phyloP scores from a whole-genome alignment of 1,140 invertebrate genomes.

The Papilio dardanus region DNA sequence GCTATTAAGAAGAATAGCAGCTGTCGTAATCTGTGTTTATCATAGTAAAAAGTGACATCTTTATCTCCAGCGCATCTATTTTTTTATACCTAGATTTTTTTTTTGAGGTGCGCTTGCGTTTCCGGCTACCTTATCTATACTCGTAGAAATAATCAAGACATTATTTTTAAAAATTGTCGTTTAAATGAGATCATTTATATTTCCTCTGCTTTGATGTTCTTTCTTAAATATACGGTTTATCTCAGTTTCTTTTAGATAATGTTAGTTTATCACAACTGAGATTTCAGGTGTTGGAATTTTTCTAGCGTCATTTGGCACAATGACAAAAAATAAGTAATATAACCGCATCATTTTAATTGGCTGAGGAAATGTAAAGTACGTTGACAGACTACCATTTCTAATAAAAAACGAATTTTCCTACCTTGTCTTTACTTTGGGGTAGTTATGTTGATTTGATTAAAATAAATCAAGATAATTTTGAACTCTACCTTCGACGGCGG shows the following conservation, averaged over 20 bases:
- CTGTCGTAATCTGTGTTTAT: background rate
- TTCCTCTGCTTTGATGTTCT: background rate
- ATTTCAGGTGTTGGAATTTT: constrained; percentile 23
- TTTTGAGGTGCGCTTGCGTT: background rate
- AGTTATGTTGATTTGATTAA: too few species aligned
- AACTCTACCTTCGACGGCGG: constrained; percentile 92
- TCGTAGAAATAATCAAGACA: background rate
- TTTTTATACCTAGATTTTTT: background rate
- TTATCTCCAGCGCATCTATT: background rate
- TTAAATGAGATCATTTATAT: constrained; percentile 14
- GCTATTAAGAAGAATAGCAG: background rate
- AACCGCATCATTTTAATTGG: background rate
- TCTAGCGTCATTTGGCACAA: constrained; percentile 8
- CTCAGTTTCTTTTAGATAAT: background rate
- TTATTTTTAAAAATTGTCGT: background rate
- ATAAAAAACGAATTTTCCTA: too few species aligned
- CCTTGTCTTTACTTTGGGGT: too few species aligned
- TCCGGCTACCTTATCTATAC: background rate
- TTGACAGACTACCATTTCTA: too few species aligned
- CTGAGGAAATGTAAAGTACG: background rate
- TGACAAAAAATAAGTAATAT: background rate
- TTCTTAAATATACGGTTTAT: background rate
- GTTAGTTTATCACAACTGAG: constrained; percentile 11
- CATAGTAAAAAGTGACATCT: background rate
- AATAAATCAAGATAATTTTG: background rate